phyloP scores from a whole-genome alignment of 2,888 invertebrate species.

The Leptura quadrifasciata region DNA sequence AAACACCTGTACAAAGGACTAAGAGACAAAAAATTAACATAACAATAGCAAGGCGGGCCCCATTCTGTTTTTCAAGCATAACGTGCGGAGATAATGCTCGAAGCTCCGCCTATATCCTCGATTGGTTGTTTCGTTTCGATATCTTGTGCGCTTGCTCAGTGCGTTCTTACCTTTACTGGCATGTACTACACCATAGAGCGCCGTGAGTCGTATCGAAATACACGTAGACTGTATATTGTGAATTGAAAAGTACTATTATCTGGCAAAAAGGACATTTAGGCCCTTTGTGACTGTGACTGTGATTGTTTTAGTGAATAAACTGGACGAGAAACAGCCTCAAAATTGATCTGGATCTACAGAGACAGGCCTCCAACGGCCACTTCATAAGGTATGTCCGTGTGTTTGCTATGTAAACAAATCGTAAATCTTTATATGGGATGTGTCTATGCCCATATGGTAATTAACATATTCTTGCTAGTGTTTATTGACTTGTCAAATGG shows the following conservation, averaged over 20 bases:
- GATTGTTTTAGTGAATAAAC: conserved; percentile 54
- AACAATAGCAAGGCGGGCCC: conserved; percentile 72
- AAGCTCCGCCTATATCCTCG: conserved; percentile 66
- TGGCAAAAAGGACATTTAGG: conserved; percentile 34
- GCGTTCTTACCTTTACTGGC: conserved; percentile 57
- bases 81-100: conserved; percentile 70
- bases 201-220: conserved; percentile 69
- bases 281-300: conserved; percentile 56
- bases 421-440: conserved; percentile 51
- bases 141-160: conserved; percentile 67
- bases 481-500: conserved; percentile 54
- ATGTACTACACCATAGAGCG: conserved; percentile 67
- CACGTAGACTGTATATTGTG: conserved; percentile 63
- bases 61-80: conserved; percentile 70
- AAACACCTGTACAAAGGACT: conserved; percentile 74
- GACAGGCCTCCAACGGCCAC: conserved; percentile 85
- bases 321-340: conserved; percentile 75
- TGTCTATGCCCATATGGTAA: conserved; percentile 51
- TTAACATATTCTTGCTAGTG: conserved; percentile 54
- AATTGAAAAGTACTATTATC: conserved; percentile 45
- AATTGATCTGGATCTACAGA: conserved; percentile 86
- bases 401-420: conserved; percentile 55
- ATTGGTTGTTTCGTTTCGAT: conserved; percentile 66
- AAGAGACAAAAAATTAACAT: conserved; percentile 74
- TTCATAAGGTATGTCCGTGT: conserved; percentile 79